phyloP scores from a whole-genome alignment of 2,113 vertebrate genomes.

The Heptranchias perlo region DNA sequence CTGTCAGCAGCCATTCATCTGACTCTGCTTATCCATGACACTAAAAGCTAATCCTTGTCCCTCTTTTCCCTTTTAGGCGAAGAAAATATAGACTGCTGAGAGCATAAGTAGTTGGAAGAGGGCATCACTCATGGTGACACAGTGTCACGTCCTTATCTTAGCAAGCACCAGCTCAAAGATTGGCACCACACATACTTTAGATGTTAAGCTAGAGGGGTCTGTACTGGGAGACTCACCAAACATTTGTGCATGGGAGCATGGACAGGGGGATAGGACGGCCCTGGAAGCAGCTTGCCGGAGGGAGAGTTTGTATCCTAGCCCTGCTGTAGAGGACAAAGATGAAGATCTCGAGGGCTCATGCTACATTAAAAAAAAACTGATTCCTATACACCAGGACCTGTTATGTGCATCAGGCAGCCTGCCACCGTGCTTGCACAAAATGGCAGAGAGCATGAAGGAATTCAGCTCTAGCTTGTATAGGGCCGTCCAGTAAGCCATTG shows the following conservation, averaged over 20 bases:
- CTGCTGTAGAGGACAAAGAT: not conserved
- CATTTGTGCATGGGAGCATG: not conserved
- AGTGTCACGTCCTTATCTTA: not conserved
- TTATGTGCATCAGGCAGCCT: not conserved
- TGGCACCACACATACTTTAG: not conserved
- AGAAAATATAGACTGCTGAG: not conserved
- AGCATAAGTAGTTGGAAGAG: not conserved
- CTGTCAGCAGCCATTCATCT: not conserved
- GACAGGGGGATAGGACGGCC: too few species aligned
- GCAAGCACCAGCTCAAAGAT: not conserved
- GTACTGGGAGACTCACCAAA: not conserved
- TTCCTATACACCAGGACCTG: not conserved
- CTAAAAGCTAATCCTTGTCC: not conserved
- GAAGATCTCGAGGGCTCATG: not conserved
- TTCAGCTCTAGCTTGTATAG: not conserved
- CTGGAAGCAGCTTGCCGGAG: not conserved
- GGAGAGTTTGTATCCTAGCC: not conserved
- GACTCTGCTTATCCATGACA: not conserved
- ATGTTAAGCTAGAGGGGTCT: not conserved
- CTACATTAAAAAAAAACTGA: not conserved
- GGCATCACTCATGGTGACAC: not conserved
- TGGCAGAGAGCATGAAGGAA: not conserved
- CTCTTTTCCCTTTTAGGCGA: not conserved
- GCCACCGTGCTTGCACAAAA: not conserved
- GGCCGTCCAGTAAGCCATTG: not conserved